These are phyloP conservation scores for Passer domesticus DNA, from an alignment of 2,113 vertebrate genomes.

Conservation along the genomic window DNA sequence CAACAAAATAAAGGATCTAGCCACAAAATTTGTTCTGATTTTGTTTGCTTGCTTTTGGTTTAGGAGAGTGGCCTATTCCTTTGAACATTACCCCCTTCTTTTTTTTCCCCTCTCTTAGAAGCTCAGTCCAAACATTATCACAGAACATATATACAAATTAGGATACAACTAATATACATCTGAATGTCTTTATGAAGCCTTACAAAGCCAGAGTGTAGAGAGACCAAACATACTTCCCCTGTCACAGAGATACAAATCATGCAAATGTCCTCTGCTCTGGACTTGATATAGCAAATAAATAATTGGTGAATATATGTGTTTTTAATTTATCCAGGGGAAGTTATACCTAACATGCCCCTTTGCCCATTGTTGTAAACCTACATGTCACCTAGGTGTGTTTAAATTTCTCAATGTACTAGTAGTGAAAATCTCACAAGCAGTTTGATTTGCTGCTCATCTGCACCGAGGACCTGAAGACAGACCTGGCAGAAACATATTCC, in stretches of 20 bases:
- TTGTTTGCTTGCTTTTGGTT: not conserved
- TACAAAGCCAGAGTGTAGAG: not conserved
- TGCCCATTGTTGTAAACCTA: not conserved
- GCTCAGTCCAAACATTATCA: not conserved
- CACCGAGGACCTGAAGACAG: not conserved
- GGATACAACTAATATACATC: not conserved
- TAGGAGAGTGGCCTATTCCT: not conserved
- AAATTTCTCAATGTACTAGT: not conserved
- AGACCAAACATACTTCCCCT: not conserved
- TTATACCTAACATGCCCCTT: not conserved
- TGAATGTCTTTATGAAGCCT: not conserved
- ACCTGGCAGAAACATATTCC: not conserved
- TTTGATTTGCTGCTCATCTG: not conserved
- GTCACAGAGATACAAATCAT: not conserved
- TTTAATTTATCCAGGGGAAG: not conserved
- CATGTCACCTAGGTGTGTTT: not conserved
- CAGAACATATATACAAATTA: not conserved
- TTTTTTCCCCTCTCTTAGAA: not conserved
- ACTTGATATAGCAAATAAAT: not conserved
- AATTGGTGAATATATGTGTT: not conserved
- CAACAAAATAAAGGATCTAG: not conserved
- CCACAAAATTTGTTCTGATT: not conserved
- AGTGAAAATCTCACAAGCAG: not conserved
- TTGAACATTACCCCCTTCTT: not conserved
- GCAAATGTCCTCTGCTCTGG: not conserved